Conservation (phyloP, 2,888 invertebrate genomes). For the Hedychridium roseum region DNA sequence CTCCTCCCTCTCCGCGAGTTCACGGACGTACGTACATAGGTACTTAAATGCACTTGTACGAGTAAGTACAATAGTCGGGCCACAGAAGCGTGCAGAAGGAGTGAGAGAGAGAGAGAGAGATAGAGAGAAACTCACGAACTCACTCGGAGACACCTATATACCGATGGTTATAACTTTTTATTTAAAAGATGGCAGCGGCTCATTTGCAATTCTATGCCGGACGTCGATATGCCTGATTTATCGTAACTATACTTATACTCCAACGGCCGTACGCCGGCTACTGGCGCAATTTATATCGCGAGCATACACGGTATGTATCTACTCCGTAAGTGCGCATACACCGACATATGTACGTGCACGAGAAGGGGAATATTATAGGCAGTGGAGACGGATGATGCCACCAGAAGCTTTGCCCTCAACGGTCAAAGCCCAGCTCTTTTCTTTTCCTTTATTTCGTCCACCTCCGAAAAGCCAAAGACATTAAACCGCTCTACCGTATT, state of each 20-base stretch:
- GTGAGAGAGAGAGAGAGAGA: conserved; percentile 20
- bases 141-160: too few species aligned
- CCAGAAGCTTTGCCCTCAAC: neutral
- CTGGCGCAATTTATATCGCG: conserved; percentile 46
- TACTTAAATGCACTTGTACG: conserved; percentile 1
- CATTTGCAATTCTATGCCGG: conserved; percentile 63
- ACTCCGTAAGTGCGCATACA: conserved; percentile 1
- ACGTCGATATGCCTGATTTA: conserved; percentile 63
- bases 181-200: conserved; percentile 60
- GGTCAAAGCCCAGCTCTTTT: too few species aligned
- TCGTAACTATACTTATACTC: conserved; percentile 56
- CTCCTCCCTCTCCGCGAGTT: neutral
- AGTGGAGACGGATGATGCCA: neutral
- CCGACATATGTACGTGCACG: neutral
- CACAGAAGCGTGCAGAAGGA: conserved; percentile 1
- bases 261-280: conserved; percentile 29
- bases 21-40: conserved; percentile 7
- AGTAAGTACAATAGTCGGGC: conserved; percentile 16
- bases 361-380: neutral
- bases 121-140: too few species aligned
- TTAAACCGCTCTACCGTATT: too few species aligned
- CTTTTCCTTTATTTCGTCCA: too few species aligned
- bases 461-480: too few species aligned
- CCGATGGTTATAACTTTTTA: conserved; percentile 58
- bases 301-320: conserved; percentile 7